Evolutionary conservation across 2,888 invertebrate genomes (phyloP).

Genomic region (Philaethria dido): DNA sequence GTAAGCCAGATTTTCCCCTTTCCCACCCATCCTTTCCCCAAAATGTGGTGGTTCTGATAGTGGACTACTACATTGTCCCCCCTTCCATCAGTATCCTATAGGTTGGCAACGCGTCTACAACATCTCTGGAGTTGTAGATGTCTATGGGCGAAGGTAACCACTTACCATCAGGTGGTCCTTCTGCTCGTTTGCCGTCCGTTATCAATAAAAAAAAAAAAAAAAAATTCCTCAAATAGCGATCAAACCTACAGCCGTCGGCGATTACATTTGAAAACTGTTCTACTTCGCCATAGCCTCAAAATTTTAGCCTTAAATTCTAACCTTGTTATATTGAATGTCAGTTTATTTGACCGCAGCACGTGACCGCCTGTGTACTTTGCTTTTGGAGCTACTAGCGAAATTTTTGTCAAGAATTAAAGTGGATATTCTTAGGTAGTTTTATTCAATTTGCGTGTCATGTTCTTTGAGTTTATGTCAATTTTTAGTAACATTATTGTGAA

Average conservation of each 20-base stretch:
- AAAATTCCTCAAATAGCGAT: too few relatives aligned
- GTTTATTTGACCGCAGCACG: conserved; percentile 22
- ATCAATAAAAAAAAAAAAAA: too few relatives aligned
- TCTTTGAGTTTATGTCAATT: neutral
- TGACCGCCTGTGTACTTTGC: conserved; percentile 6
- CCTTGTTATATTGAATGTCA: conserved; percentile 23
- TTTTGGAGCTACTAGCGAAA: neutral
- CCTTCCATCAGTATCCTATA: too few relatives aligned
- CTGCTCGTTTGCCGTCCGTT: too few relatives aligned
- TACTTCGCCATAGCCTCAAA: neutral
- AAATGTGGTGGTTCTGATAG: too few relatives aligned
- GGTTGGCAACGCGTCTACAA: too few relatives aligned
- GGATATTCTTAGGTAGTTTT: conserved; percentile 4
- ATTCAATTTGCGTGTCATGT: conserved; percentile 4
- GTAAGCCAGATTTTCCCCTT: too few relatives aligned
- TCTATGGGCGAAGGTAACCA: too few relatives aligned
- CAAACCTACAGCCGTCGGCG: neutral
- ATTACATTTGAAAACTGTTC: neutral
- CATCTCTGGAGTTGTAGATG: too few relatives aligned
- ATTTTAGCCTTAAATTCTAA: conserved; percentile 7
- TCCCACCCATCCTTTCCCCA: too few relatives aligned
- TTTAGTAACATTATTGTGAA: neutral
- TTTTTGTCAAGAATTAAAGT: conserved; percentile 15
- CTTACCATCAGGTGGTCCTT: too few relatives aligned
- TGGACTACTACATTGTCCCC: too few relatives aligned